A percentile compares a stretch with the other conserved stretches of the same genome.
Conservation (phyloP, 2,113 vertebrate genomes). For the Lipotes vexillifer region DNA sequence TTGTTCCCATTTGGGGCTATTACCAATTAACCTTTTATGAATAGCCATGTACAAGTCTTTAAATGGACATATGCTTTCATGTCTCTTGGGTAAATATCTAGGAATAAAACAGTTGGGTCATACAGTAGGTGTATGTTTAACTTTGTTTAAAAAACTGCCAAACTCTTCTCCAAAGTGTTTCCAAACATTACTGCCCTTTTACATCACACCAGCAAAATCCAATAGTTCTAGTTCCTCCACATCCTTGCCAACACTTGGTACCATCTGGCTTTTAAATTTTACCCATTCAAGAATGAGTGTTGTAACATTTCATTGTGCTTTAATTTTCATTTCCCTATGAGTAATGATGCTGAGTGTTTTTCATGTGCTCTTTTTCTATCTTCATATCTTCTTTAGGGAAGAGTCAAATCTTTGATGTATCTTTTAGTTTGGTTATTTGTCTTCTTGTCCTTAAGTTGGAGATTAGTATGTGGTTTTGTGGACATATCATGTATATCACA, state of each 20-base stretch:
- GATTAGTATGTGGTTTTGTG: not conserved
- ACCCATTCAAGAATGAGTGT: not conserved
- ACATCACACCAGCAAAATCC: not conserved
- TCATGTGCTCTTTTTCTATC: not conserved
- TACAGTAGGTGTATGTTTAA: not conserved
- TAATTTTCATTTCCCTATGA: not conserved
- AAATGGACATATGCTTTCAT: not conserved
- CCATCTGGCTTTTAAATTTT: not conserved
- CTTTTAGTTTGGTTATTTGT: not conserved
- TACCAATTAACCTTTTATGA: not conserved
- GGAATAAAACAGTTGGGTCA: not conserved
- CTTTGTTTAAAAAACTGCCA: not conserved
- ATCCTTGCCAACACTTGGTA: not conserved
- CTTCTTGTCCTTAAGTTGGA: not conserved
- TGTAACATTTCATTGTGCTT: not conserved
- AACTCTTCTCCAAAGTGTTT: not conserved
- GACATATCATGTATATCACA: not conserved
- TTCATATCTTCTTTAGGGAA: not conserved
- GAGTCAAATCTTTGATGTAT: not conserved
- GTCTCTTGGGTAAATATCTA: not conserved
- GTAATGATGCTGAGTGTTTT: not conserved
- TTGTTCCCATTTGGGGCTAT: not conserved
- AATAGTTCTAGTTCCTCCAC: not conserved
- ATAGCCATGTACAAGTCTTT: not conserved
- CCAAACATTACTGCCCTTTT: not conserved